Evolutionary conservation across 2,113 vertebrate genomes (phyloP).

Genomic region (Pavo muticus): DNA sequence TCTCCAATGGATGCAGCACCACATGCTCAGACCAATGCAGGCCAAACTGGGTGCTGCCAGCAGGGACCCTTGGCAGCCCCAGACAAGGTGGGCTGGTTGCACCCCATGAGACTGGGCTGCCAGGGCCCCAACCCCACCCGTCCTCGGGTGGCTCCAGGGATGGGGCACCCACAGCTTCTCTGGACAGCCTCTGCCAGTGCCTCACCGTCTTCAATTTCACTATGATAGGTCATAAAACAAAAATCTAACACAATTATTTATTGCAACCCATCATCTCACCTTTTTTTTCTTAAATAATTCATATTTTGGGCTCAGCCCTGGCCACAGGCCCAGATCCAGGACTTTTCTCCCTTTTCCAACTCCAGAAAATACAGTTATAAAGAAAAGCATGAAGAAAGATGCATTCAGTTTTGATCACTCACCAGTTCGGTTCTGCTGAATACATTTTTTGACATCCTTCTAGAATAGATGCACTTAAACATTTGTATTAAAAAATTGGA

Average conservation of each 20-base stretch:
- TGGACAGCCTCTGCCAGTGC: too few species aligned
- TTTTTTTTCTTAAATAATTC: background rate
- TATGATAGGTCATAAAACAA: background rate
- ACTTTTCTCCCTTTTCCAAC: background rate
- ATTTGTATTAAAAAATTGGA: background rate
- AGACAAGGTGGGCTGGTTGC: accelerated
- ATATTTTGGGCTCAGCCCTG: background rate
- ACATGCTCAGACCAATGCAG: accelerated
- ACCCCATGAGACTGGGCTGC: too few species aligned
- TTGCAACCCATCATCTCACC: background rate
- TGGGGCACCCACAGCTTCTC: too few species aligned
- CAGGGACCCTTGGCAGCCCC: background rate
- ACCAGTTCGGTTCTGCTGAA: background rate
- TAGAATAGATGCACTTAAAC: background rate
- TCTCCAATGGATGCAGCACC: background rate
- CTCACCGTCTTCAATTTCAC: background rate
- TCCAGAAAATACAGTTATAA: background rate
- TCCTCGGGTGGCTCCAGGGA: too few species aligned
- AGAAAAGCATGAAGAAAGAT: background rate
- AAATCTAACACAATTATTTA: background rate
- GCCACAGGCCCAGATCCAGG: background rate
- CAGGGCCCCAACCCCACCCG: too few species aligned
- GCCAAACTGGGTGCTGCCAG: too few species aligned
- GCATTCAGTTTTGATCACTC: background rate
- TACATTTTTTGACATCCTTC: background rate